Base-by-base conservation (phyloP, 2,797 vertebrate species). In the Staurois parvus region DNA sequence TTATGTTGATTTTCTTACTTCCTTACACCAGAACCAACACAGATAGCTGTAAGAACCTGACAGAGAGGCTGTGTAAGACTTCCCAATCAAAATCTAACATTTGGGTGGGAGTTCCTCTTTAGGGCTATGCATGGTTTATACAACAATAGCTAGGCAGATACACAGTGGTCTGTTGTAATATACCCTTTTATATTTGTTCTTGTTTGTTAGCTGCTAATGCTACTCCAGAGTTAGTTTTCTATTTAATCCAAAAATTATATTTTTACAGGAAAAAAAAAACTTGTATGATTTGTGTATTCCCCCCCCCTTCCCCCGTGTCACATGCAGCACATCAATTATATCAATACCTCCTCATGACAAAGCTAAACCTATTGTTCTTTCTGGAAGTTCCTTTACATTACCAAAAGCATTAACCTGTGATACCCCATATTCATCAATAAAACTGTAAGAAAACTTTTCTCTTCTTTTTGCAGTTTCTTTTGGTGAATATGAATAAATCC, bases 391-490 rank as follows among this genome's bases (percentile, higher is more conserved):
- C 52, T 59, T 21, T 59, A 59, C 52, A 59, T 59, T 29, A 66
- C 64, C 45, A 10, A 83, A 69, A 67, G 37, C 68, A 29, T 59
- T 70, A 30, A 84, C 52, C 56, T 76, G 72, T 81, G 72, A 86
- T 72, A 48, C 64, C 52, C 67, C 79, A 82, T 82, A 86, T 86
- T 86, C 79, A 86, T 82, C 79, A 86, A 76, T 86, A 77, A 86
- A 86, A 82, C 85, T 86, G 85, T 86, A 86, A 86, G 74, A 78
- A 82, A 77, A 82, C 73, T 82, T 76, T 67, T 82, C 40, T 86
- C 79, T 82, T 86, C 68, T 85, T 86, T 86, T 86, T 81, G 74
- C 85, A 86, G 85, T 86, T 86, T 86, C 85, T 86, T 86, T 86
- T 86, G 85, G 85, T 86, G 85, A 86, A 86, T 86, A 86, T 82